Conservation (phyloP, 2,797 vertebrate genomes). For the Erpetoichthys calabaricus region DNA sequence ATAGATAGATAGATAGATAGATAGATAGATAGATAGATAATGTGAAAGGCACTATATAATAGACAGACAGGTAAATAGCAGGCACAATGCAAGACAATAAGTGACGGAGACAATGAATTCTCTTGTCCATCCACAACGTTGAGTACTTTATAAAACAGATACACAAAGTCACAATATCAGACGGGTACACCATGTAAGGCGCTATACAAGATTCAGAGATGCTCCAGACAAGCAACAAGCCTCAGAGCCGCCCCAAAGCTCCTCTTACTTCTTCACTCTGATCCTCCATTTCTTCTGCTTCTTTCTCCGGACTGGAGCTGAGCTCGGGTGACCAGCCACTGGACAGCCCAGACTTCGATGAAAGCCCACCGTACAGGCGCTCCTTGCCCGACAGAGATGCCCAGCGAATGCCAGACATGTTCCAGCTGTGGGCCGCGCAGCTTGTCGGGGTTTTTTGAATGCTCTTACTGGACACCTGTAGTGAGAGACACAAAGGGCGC, state of each 20-base stretch:
- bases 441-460: conserved; percentile 39
- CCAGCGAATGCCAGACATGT: conserved; percentile 38
- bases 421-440: conserved; percentile 39
- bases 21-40: no score
- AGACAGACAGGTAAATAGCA: no score
- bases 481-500: conserved; percentile 9
- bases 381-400: conserved; percentile 32
- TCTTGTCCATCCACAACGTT: no score
- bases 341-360: conserved; percentile 29
- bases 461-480: conserved; percentile 45
- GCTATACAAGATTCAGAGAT: no score
- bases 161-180: no score
- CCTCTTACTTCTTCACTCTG: conserved; percentile 41
- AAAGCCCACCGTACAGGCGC: conserved; percentile 20
- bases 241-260: background rate
- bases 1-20: no score
- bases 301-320: conserved; percentile 26
- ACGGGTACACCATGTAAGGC: no score
- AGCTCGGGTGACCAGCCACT: conserved; percentile 27
- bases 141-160: no score
- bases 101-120: no score
- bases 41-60: no score
- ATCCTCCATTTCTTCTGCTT: conserved; percentile 40
- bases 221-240: no score
- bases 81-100: no score